A percentile compares a stretch with the other conserved stretches of the same genome.
Evolutionary conservation across 2,113 vertebrate genomes (phyloP).

Genomic region (Rhodinocichla rosea): DNA sequence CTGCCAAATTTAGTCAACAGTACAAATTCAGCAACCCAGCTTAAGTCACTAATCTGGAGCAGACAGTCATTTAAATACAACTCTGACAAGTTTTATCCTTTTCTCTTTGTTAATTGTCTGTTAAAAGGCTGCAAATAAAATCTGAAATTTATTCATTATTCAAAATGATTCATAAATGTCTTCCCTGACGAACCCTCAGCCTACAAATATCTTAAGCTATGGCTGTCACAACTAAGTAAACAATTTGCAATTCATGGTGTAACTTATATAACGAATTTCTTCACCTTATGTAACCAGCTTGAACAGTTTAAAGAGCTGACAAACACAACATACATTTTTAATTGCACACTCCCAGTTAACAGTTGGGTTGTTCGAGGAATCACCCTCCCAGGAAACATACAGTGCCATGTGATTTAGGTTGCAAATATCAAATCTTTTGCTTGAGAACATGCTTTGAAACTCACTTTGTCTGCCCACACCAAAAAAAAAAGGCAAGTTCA

Average conservation of each 20-base stretch:
- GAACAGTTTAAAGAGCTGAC: constrained; percentile 27
- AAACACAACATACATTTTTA: constrained; percentile 36
- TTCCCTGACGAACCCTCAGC: constrained; percentile 1
- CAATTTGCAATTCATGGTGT: constrained; percentile 29
- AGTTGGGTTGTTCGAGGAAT: constrained; percentile 15
- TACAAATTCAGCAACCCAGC: background rate
- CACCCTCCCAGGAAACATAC: background rate
- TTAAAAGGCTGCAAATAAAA: constrained; percentile 9
- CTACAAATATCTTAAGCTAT: constrained; percentile 47
- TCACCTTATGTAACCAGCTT: constrained; percentile 20
- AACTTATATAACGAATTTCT: constrained; percentile 29
- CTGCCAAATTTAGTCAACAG: background rate
- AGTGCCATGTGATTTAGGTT: background rate
- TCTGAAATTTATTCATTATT: constrained; percentile 49
- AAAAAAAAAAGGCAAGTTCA: background rate
- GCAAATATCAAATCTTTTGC: background rate
- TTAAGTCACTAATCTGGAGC: constrained; percentile 7
- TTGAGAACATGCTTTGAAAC: background rate
- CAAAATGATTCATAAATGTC: constrained; percentile 32
- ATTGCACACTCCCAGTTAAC: background rate
- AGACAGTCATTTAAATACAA: constrained; percentile 32
- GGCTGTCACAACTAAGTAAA: constrained; percentile 20
- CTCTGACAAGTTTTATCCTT: constrained; percentile 20
- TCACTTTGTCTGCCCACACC: background rate
- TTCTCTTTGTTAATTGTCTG: constrained; percentile 37